phyloP scores from a whole-genome alignment of 1,140 invertebrate genomes.

The Ostrea denselamellosa region DNA sequence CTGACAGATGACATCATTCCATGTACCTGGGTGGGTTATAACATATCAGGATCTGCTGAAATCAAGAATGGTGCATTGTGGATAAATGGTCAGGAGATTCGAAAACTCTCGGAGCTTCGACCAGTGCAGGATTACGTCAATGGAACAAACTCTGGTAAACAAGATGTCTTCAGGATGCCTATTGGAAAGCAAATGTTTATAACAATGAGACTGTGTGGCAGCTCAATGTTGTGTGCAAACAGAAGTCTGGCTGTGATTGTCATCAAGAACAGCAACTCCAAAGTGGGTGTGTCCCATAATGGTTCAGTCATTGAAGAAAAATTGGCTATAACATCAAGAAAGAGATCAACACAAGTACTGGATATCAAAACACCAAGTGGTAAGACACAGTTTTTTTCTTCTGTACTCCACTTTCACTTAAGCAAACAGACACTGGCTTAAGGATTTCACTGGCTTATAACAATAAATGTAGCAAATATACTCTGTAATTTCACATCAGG shows the following conservation, averaged over 20 bases:
- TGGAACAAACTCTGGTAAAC: background rate
- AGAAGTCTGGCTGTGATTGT: slow-evolving; percentile 39
- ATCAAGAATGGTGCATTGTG: slow-evolving; percentile 54
- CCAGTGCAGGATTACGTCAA: slow-evolving; percentile 36
- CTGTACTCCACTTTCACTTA: no score
- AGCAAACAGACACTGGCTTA: no score
- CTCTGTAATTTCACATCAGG: no score
- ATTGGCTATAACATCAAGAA: background rate
- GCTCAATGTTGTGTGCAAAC: slow-evolving; percentile 46
- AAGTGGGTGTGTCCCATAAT: background rate
- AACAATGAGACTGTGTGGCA: slow-evolving; percentile 46
- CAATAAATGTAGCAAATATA: no score
- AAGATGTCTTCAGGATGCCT: slow-evolving; percentile 33
- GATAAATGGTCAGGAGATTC: slow-evolving; percentile 47
- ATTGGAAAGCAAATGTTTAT: slow-evolving; percentile 28
- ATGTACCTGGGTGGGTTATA: slow-evolving; percentile 48
- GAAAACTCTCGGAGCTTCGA: background rate
- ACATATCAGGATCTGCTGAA: slow-evolving; percentile 45
- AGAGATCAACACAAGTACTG: slow-evolving; percentile 11
- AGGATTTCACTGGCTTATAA: no score
- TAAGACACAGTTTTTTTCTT: background rate
- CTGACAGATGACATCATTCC: slow-evolving; percentile 54
- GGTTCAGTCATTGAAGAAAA: slow-evolving; percentile 30
- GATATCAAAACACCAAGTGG: slow-evolving; percentile 35
- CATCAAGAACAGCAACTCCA: slow-evolving; percentile 5